A percentile compares a stretch with the other conserved stretches of the same genome.
Evolutionary conservation across 2,797 vertebrate species (phyloP).

Genomic region (Nannoperca obscura): DNA sequence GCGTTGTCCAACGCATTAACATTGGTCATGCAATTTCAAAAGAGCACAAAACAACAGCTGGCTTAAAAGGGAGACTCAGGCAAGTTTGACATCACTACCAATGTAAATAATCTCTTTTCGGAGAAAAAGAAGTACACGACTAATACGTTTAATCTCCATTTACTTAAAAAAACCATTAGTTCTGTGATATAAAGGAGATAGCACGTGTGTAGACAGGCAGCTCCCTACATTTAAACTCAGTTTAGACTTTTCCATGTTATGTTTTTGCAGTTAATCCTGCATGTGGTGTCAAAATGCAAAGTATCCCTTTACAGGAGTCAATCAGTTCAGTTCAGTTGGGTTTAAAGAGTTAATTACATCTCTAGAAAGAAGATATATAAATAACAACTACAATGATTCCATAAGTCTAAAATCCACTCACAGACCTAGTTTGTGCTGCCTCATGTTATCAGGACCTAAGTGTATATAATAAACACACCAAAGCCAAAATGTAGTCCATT

Average conservation of each 20-base stretch:
- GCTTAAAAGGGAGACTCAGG: slow-evolving; percentile 65
- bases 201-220: neutral
- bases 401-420: slow-evolving; percentile 74
- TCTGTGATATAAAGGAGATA: neutral
- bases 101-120: slow-evolving; percentile 6
- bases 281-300: slow-evolving; percentile 63
- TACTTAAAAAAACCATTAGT: slow-evolving; percentile 1
- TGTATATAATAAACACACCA: slow-evolving; percentile 2
- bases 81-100: slow-evolving; percentile 61
- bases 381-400: slow-evolving; percentile 78
- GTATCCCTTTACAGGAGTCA: slow-evolving; percentile 61
- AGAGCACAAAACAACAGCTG: slow-evolving; percentile 72
- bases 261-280: slow-evolving; percentile 11
- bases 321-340: slow-evolving; percentile 49
- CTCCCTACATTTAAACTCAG: slow-evolving; percentile 10
- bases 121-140: neutral
- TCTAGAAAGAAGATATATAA: slow-evolving; percentile 77
- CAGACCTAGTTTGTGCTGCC: slow-evolving; percentile 54
- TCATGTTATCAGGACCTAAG: slow-evolving; percentile 5
- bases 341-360: slow-evolving; percentile 78
- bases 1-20: slow-evolving; percentile 68
- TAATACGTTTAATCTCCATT: slow-evolving; percentile 3
- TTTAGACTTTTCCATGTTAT: neutral
- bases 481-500: slow-evolving; percentile 4
- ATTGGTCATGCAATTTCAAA: slow-evolving; percentile 79